Evolutionary conservation across 2,888 invertebrate species (phyloP).

Genomic region (Silvanus unidentatus): DNA sequence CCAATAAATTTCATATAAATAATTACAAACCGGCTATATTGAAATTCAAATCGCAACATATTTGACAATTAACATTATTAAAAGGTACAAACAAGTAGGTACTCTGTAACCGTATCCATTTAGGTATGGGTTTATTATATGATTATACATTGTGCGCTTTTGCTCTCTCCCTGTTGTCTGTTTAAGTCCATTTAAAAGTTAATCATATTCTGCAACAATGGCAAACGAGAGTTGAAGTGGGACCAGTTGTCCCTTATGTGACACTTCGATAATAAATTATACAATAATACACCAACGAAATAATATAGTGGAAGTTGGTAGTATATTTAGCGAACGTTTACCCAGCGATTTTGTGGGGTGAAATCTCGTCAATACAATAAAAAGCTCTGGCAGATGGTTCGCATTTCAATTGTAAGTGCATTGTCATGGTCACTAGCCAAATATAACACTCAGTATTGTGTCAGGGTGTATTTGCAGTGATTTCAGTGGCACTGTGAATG

Average conservation of each 20-base stretch:
- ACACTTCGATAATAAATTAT: conserved; percentile 41
- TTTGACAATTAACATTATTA: conserved; percentile 42
- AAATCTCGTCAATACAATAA: conserved; percentile 33
- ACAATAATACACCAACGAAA: conserved; percentile 39
- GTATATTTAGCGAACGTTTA: conserved; percentile 46
- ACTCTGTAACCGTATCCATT: too few relatives aligned
- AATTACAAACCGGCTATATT: too few relatives aligned
- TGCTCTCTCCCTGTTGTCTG: neutral
- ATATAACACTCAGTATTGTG: conserved; percentile 35
- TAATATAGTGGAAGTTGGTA: conserved; percentile 40
- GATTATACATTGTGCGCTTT: too few relatives aligned
- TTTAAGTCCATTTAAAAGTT: conserved; percentile 24
- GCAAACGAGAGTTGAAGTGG: conserved; percentile 29
- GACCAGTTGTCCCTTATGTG: conserved; percentile 28
- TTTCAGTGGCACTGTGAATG: conserved; percentile 9
- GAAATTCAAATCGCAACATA: conserved; percentile 21
- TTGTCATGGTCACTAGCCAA: conserved; percentile 43
- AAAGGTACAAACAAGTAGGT: conserved; percentile 42
- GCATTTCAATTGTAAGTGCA: conserved; percentile 43
- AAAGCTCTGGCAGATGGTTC: conserved; percentile 40
- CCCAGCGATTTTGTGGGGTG: conserved; percentile 36
- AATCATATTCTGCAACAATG: conserved; percentile 38
- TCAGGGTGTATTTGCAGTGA: conserved; percentile 30
- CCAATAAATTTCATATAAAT: too few relatives aligned
- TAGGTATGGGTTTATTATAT: too few relatives aligned